Conservation (phyloP, 2,797 vertebrate genomes). For the Diceros bicornis region DNA sequence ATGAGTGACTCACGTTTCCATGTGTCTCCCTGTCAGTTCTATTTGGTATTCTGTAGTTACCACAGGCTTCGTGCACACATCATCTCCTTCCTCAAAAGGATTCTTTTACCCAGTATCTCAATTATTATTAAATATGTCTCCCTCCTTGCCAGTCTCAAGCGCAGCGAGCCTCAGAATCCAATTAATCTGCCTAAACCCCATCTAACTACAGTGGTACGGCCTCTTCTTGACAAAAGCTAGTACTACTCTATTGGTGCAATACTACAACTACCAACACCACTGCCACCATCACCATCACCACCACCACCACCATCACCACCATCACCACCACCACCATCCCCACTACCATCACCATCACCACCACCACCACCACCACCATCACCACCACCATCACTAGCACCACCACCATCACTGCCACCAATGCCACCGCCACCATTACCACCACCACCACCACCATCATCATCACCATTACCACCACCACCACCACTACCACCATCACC, state of each 20-base stretch:
- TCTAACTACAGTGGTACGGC: accelerated
- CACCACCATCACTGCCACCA: not conserved
- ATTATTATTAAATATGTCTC: not conserved
- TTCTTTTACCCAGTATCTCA: not conserved
- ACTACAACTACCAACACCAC: accelerated
- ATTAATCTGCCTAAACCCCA: accelerated
- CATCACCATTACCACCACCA: no score
- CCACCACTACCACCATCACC: no score
- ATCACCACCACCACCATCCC: not conserved
- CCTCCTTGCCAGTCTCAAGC: not conserved
- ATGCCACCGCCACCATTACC: not conserved
- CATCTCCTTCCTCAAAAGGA: not conserved
- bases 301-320: not conserved
- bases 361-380: not conserved
- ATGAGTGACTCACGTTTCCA: not conserved
- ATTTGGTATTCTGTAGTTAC: not conserved
- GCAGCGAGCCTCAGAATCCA: not conserved
- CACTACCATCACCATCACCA: not conserved
- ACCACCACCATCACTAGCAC: not conserved
- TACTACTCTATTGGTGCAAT: not conserved
- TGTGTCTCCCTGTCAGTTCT: not conserved
- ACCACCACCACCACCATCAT: not conserved
- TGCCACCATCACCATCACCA: not conserved
- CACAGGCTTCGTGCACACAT: not conserved
- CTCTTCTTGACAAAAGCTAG: not conserved